phyloP scores from a whole-genome alignment of 2,888 invertebrate species.

The Calliphora vomitoria region DNA sequence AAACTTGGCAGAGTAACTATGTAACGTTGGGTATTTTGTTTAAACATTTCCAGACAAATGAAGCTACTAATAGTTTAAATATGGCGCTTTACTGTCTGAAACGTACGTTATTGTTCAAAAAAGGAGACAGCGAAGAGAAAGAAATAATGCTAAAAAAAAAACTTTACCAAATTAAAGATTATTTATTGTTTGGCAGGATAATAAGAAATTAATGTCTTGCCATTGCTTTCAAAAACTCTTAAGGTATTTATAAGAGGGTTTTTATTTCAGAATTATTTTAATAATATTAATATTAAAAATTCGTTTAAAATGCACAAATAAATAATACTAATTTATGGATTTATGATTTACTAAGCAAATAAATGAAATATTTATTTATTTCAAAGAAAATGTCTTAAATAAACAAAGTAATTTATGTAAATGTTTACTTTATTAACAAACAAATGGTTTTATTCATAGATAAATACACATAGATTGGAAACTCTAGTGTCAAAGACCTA shows the following conservation, averaged over 20 bases:
- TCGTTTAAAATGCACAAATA: neutral
- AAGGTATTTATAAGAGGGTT: neutral
- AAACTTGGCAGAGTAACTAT: neutral
- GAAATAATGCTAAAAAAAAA: neutral
- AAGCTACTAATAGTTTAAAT: constrained; percentile 65
- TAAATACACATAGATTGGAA: no score
- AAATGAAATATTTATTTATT: no score
- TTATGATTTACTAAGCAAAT: no score
- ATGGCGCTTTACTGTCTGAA: constrained; percentile 65
- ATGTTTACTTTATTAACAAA: no score
- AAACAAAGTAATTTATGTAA: no score
- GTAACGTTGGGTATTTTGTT: neutral
- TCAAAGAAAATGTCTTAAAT: no score
- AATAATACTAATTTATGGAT: no score
- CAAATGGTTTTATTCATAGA: no score
- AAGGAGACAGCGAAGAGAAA: neutral
- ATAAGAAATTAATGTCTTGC: constrained; percentile 4
- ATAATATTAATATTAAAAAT: neutral
- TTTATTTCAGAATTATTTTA: neutral
- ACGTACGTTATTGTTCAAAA: constrained; percentile 7
- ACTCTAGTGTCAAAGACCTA: no score
- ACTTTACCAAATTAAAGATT: constrained; percentile 17
- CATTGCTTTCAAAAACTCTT: neutral
- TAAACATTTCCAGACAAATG: constrained; percentile 60
- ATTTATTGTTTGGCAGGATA: constrained; percentile 22